Base-by-base conservation (phyloP, 1,140 invertebrate genomes). In the Drosophila subpulchrella region DNA sequence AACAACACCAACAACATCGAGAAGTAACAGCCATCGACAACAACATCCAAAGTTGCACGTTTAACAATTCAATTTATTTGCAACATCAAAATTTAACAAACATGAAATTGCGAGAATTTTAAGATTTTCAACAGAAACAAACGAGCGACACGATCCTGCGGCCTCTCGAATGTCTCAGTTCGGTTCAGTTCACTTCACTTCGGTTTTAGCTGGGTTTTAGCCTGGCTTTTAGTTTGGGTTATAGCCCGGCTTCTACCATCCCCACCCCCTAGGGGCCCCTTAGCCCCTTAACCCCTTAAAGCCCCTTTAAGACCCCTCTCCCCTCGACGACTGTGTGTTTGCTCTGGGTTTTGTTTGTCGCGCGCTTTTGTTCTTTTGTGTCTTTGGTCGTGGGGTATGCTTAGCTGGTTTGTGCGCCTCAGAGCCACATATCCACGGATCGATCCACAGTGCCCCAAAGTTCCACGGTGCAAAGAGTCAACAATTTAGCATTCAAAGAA, bases 41-140 rank as follows among this genome's bases (percentile, higher is more conserved):
- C 63, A 77, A 89, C 84, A 89, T 88, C 83, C 70, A 66, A 90
- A 79, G 83, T 91, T 91, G 90, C 90, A 90, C 90, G 90, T 91
- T 91, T 91, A 91, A 91, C 90, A 91, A 91, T 91, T 91, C 90
- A 91, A 91, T 91, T 91, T 91, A 91, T 91, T 91, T 91, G 80
- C 78, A 91, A 88, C 86, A 90, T 91, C 90, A 91, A 91, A 91
- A 90, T 91, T 91, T 91, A 91, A 91, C 90, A 90, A 91, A 91
- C 90, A 91, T 91, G 88, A 91, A 91, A 91, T 91, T 91, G 90
- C 90, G 90, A 88, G 90, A 91, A 91, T 91, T 91, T 91, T 91
- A 86, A 91, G 88, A 82, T 91, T 91, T 86, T 91, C 90, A 90
- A 56, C 81, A 91, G 90, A 91, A 91, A 91, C 90, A 91, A 91